Conservation (phyloP, 35 echinoderm and acorn worm genomes). For the Ptychodera flava region DNA sequence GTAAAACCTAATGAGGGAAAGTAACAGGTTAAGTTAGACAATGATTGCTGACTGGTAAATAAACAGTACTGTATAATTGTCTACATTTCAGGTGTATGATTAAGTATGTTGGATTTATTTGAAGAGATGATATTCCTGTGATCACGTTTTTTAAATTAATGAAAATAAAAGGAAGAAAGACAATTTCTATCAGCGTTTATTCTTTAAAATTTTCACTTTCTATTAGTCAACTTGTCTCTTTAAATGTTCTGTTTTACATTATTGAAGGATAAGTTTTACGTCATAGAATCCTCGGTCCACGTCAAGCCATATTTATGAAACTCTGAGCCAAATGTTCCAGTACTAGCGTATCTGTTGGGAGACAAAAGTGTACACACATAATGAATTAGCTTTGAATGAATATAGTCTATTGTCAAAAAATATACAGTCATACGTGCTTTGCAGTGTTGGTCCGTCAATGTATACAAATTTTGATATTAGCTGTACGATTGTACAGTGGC, state of each 20-base stretch:
- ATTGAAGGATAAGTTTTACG: no score
- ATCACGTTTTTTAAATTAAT: not conserved
- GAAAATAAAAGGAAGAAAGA: not conserved
- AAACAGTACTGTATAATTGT: not conserved
- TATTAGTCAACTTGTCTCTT: no score
- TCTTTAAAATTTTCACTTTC: no score
- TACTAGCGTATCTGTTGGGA: not conserved
- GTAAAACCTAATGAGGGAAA: constrained; percentile 5
- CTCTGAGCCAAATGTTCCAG: constrained; percentile 3
- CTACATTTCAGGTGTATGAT: not conserved
- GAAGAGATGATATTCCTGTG: not conserved
- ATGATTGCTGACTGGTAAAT: no score
- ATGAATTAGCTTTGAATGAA: not conserved
- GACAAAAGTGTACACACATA: not conserved
- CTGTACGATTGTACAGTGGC: no score
- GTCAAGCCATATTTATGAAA: constrained; percentile 10
- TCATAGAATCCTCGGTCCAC: constrained; percentile 7
- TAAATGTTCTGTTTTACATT: no score
- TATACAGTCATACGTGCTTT: not conserved
- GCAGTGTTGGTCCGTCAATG: not conserved
- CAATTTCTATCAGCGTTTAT: not conserved
- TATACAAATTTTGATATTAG: no score
- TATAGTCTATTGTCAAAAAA: not conserved
- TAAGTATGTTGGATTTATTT: not conserved
- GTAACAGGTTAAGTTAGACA: not conserved